These are phyloP conservation scores for Rhabdophis nuchalis DNA, from an alignment of 2,797 vertebrate species.

Conservation along the genomic window DNA sequence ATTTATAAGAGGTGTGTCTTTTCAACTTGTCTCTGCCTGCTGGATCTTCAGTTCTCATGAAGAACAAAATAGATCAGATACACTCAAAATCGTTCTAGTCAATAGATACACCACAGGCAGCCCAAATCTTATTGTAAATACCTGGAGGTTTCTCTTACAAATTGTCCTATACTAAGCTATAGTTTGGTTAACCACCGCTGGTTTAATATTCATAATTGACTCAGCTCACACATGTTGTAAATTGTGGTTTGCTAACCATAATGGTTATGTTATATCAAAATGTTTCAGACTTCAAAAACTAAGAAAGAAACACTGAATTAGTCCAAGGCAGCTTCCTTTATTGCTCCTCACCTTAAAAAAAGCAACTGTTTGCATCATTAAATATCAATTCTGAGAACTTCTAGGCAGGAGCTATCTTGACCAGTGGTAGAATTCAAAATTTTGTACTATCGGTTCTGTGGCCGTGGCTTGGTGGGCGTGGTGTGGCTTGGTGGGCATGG, in stretches of 20 bases:
- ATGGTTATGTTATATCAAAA: not conserved
- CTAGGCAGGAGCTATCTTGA: not conserved
- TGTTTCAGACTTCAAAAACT: not conserved
- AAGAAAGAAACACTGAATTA: not conserved
- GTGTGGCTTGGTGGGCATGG: too few species aligned
- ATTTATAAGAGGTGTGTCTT: not conserved
- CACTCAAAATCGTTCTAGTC: not conserved
- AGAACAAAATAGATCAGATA: not conserved
- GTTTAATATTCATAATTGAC: not conserved
- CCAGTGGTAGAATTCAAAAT: too few species aligned
- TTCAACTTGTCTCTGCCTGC: not conserved
- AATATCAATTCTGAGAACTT: not conserved
- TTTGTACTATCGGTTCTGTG: too few species aligned
- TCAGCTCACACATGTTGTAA: not conserved
- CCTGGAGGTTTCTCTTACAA: not conserved
- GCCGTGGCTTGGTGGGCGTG: too few species aligned
- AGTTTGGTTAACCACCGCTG: not conserved
- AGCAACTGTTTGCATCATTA: not conserved
- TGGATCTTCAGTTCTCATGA: not conserved
- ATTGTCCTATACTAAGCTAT: not conserved
- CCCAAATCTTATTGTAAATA: not conserved
- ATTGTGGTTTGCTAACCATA: not conserved
- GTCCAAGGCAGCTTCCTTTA: not conserved
- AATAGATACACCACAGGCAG: not conserved
- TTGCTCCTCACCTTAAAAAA: not conserved